phyloP scores from a whole-genome alignment of 2,888 invertebrate species.

The Pseudolycoriella hygida region DNA sequence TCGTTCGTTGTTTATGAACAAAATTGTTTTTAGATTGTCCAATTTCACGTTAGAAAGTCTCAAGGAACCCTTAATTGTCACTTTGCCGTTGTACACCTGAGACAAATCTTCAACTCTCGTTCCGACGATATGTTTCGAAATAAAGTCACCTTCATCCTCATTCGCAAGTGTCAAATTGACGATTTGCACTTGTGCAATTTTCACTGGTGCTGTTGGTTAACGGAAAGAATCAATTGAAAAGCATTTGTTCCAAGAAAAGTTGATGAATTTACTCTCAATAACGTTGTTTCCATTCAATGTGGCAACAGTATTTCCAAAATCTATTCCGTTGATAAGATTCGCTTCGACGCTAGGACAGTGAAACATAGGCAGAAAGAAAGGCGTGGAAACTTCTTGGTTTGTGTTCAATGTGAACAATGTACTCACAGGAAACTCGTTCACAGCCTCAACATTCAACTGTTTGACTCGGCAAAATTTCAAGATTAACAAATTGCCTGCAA shows the following conservation, averaged over 20 bases:
- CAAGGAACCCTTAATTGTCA: neutral
- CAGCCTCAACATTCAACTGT: neutral
- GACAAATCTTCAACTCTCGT: slow-evolving; percentile 6
- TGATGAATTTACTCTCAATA: neutral
- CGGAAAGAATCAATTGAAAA: too few species aligned
- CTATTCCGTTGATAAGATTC: neutral
- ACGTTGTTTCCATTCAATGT: neutral
- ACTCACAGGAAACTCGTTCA: neutral
- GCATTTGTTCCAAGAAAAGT: too few species aligned
- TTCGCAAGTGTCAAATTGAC: neutral
- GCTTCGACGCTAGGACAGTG: neutral
- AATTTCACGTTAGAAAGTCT: neutral
- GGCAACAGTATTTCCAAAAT: neutral
- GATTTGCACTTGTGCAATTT: neutral
- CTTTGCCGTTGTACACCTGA: slow-evolving; percentile 4
- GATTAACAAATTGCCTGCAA: neutral
- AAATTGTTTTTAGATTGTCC: neutral
- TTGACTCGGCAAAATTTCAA: neutral
- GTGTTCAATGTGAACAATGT: neutral
- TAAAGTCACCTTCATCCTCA: slow-evolving; percentile 1
- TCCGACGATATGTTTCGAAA: slow-evolving; percentile 3
- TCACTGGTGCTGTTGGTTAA: slow-evolving; percentile 4
- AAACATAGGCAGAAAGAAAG: neutral
- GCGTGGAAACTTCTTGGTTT: neutral
- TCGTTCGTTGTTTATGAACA: neutral